These are phyloP conservation scores for Gracilinanus agilis DNA, from an alignment of 2,113 vertebrate species.

Conservation along the genomic window DNA sequence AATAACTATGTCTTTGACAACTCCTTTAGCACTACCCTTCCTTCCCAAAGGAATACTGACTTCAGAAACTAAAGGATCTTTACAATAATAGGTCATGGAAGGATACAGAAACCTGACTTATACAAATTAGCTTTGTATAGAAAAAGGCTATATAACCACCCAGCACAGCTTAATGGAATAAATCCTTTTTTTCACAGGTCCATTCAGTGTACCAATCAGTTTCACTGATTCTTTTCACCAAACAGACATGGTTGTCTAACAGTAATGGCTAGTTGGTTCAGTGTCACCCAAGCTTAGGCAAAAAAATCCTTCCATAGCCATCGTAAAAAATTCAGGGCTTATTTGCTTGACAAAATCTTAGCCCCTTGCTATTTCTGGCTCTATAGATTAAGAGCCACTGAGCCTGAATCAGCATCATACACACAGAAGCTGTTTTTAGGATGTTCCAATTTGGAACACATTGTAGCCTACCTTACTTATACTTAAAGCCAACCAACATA, in stretches of 20 bases:
- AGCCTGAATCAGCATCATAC: neutral
- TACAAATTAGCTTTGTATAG: neutral
- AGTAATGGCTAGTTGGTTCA: neutral
- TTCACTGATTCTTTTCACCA: neutral
- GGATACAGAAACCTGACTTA: neutral
- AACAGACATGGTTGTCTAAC: neutral
- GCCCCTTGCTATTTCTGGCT: neutral
- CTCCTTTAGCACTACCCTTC: neutral
- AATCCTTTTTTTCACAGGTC: neutral
- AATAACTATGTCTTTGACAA: neutral
- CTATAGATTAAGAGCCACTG: neutral
- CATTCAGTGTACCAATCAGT: neutral
- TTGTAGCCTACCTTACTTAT: neutral
- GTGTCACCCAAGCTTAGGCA: neutral
- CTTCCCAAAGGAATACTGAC: neutral
- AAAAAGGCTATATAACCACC: neutral
- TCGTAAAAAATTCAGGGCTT: neutral
- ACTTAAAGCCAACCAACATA: neutral
- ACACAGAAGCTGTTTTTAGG: neutral
- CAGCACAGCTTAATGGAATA: neutral
- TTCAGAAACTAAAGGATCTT: neutral
- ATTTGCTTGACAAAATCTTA: neutral
- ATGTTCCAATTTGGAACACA: neutral
- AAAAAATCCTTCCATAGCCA: neutral
- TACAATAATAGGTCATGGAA: neutral